Evolutionary conservation across 2,797 vertebrate genomes (phyloP), one percentile per base, ranked within the genome.

Genomic region (Chaunax sp.): DNA sequence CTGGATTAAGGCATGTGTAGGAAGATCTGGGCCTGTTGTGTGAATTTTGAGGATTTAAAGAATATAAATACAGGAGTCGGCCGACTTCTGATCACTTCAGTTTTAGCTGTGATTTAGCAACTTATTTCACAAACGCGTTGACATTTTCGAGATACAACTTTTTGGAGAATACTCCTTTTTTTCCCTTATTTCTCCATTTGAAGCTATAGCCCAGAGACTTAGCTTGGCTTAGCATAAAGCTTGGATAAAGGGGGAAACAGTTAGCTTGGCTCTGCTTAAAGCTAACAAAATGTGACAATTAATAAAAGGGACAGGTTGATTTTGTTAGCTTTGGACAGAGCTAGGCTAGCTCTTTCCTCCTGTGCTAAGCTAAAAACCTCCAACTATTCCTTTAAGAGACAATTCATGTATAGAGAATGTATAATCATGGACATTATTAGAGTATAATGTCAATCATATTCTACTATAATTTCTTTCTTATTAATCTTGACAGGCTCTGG

Each of bases 401-500:
- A 37, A n/a, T n/a, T n/a, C n/a, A n/a, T n/a, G n/a, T n/a, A n/a
- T n/a, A n/a, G n/a, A n/a, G n/a, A n/a, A n/a, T n/a, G n/a, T n/a
- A n/a, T n/a, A n/a, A n/a, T n/a, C n/a, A n/a, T n/a, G n/a, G n/a
- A n/a, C n/a, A n/a, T n/a, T n/a, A n/a, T n/a, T 13, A 13, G 6
- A n/a, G 2, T 41, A 4, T 38, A 6, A 22, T 18, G 6, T n/a
- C 19, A 30, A n/a, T n/a, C n/a, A n/a, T n/a, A n/a, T n/a, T n/a
- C n/a, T n/a, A n/a, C n/a, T n/a, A n/a, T 40, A 0, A 12, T 26
- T 35, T 16, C 40, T 5, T 56, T 1, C 1, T 50, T 20, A 11
- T 0, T 0, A 6, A 69, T 16, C 78, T 73, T 84, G n/a, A 1
- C 90, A 98, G 97, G 97, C 11, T 95, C 93, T 0, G 94, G 95